Conservation (phyloP, 2,113 vertebrate species). For the Etheostoma cragini region DNA sequence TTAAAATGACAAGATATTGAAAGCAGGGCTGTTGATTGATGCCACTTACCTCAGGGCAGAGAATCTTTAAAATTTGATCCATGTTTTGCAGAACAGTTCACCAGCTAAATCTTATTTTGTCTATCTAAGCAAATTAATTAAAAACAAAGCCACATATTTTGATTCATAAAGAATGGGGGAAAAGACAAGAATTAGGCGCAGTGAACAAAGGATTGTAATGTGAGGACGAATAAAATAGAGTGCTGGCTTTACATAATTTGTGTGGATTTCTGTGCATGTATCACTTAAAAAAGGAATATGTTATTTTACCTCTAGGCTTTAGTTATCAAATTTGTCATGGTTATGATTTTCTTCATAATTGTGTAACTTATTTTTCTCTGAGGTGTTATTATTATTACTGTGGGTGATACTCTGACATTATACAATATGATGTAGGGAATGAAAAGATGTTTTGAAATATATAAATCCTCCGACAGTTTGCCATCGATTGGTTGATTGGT, state of each 20-base stretch:
- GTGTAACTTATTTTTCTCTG: background rate
- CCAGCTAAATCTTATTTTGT: background rate
- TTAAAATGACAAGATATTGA: background rate
- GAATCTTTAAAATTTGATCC: background rate
- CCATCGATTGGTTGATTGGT: too few relatives aligned
- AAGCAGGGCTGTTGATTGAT: background rate
- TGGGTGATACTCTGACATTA: background rate
- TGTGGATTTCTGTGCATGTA: background rate
- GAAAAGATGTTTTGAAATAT: too few relatives aligned
- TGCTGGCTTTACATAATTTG: background rate
- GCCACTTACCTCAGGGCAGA: background rate
- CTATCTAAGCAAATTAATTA: background rate
- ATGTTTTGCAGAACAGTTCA: background rate
- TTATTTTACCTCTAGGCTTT: background rate
- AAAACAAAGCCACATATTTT: conserved; percentile 2
- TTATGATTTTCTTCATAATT: background rate
- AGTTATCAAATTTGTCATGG: background rate
- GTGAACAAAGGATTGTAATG: conserved; percentile 6
- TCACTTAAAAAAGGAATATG: background rate
- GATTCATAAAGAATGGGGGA: background rate
- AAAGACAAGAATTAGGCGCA: background rate
- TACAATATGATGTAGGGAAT: background rate
- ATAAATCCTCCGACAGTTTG: too few relatives aligned
- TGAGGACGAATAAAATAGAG: conserved; percentile 10
- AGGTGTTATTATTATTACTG: background rate